Evolutionary conservation across 2,888 invertebrate genomes (phyloP), one percentile per base, ranked within the genome.

Genomic region (Neocrepidodera transversa): DNA sequence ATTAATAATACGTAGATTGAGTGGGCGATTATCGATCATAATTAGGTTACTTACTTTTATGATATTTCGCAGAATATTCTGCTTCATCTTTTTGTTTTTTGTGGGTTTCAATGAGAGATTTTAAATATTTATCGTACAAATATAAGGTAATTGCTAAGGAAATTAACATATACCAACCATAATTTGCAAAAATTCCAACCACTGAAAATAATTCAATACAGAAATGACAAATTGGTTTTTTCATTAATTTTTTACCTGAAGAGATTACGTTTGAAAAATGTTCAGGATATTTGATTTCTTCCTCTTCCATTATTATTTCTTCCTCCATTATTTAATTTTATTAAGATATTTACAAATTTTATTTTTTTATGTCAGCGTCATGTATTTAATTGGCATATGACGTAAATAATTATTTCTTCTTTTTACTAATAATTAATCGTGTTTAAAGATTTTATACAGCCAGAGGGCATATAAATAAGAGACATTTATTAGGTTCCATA

Each of bases 31-130:
- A 20, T 36, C 2, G n/a, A n/a, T n/a, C n/a, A n/a, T n/a, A n/a
- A n/a, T n/a, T n/a, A n/a, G n/a, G n/a, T n/a, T 38, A 51, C 68
- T 70, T 74, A 82, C 82, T 75, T 76, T 82, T 82, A 59, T 81
- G 81, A 69, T 81, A 81, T 65, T 81, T 80, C 17, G 78, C 81
- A 16, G 74, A 73, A 69, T 81, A 82, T 60, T 80, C 77, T 17
- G 68, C 64, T 23, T 81, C 79, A 7, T 76, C 77, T 57, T 65
- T 76, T 35, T 67, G 69, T 14, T 70, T 61, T 50, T 68, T 76
- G 76, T 80, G 81, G 1, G 49, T 71, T 10, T 65, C 65, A 58
- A 79, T 75, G 47, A 68, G 71, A 42, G 76, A 72, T 45, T 69
- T 63, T n/a, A 80, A 43, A 16, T 59, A 64, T 60, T 76, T 77